Evolutionary conservation across 2,113 vertebrate genomes (phyloP).

Genomic region (Pandion haliaetus): DNA sequence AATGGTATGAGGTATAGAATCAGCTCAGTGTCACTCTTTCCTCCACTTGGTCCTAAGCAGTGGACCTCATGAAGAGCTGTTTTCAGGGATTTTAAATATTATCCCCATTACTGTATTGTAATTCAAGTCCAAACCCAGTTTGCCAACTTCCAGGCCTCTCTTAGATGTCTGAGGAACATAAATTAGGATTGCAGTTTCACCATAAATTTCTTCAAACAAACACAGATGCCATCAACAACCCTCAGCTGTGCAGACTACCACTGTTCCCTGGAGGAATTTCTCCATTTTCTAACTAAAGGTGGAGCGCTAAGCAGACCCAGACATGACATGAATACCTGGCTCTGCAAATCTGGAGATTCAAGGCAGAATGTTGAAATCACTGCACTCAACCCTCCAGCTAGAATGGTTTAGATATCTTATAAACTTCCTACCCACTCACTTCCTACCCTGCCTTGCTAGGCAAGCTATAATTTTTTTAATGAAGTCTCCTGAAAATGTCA

Average conservation of each 20-base stretch:
- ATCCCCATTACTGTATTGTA: background rate
- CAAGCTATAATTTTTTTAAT: slow-evolving; percentile 24
- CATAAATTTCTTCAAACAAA: background rate
- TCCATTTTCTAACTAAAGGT: background rate
- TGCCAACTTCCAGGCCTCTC: background rate
- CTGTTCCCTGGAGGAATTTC: background rate
- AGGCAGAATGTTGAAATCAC: background rate
- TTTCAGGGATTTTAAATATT: background rate
- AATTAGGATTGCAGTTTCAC: background rate
- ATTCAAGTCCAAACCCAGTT: background rate
- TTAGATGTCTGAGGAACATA: background rate
- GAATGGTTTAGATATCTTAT: background rate
- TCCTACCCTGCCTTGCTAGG: background rate
- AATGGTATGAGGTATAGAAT: background rate
- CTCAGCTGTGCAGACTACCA: background rate
- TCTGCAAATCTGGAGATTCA: background rate
- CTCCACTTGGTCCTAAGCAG: background rate
- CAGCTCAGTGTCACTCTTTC: background rate
- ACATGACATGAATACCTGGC: background rate
- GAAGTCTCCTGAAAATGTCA: background rate
- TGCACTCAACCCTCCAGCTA: background rate
- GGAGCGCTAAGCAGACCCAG: background rate
- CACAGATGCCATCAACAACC: background rate
- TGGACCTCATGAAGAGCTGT: background rate
- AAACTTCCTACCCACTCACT: slow-evolving; percentile 12